phyloP scores from a whole-genome alignment of 1,140 invertebrate genomes.

The Drosophila ficusphila region DNA sequence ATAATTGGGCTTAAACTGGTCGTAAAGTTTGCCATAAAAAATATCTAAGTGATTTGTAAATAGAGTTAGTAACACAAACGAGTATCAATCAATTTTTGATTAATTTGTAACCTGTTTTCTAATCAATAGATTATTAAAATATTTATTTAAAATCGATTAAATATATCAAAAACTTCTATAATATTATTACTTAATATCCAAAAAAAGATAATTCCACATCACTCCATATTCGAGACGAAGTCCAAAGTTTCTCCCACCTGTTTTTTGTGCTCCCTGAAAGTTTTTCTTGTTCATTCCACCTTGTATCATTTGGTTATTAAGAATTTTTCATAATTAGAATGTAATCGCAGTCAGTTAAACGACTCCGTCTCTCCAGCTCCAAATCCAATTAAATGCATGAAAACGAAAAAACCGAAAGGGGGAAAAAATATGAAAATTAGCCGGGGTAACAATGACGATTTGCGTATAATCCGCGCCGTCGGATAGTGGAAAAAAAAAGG shows the following conservation, averaged over 20 bases:
- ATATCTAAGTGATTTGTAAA: not conserved
- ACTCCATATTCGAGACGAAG: not conserved
- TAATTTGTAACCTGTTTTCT: too few species aligned
- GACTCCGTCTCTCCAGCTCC: slow-evolving; percentile 1
- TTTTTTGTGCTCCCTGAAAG: not conserved
- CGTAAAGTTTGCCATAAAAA: not conserved
- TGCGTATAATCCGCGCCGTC: slow-evolving; percentile 69
- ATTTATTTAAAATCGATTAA: too few species aligned
- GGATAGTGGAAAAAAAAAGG: slow-evolving; percentile 4
- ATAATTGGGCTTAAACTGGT: not conserved
- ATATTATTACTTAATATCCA: not conserved
- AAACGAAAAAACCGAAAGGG: slow-evolving; percentile 56
- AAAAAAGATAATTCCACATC: not conserved
- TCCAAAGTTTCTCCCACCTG: not conserved
- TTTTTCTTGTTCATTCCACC: slow-evolving; percentile 9
- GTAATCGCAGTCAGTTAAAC: slow-evolving; percentile 54
- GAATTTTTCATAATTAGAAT: slow-evolving; percentile 69
- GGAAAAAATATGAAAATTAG: slow-evolving; percentile 59
- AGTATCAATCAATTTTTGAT: too few species aligned
- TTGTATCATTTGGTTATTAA: slow-evolving; percentile 68
- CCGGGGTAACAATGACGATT: slow-evolving; percentile 54
- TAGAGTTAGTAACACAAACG: too few species aligned
- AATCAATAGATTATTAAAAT: too few species aligned
- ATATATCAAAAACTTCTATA: too few species aligned
- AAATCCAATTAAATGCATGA: slow-evolving; percentile 74